Evolutionary conservation across 2,888 invertebrate species (phyloP), one percentile per base, ranked within the genome.

Genomic region (Temnothorax unifasciatus): DNA sequence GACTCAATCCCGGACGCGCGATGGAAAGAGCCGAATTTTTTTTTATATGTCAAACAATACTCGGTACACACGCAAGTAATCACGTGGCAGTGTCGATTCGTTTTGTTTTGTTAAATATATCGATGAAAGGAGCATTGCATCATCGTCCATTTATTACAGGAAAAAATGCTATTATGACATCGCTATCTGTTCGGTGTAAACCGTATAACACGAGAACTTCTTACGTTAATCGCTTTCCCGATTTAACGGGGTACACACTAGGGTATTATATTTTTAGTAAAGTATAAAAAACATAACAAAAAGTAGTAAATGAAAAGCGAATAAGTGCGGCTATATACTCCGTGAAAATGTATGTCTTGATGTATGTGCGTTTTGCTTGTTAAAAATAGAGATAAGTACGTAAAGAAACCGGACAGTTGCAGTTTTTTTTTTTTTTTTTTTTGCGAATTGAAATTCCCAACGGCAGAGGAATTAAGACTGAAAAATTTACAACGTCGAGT

Each of bases 1-100:
- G 57, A 79, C 8, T 41, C 34, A 71, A 71, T 79, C 79, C 25
- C 18, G 47, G 38, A 47, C 54, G 34, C 13, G 18, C 44, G 5
- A 15, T 18, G 34, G 15, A 29, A 61, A 34, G 15, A 15, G 3
- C 6, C 9, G 50, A 38, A 54, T 38, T 74, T 63, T 38, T 54
- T 57, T 63, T 44, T 0, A 47, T 13, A 15, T 18, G 57, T 21
- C 52, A 38, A 52, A 38, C 21, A 18, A 63, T 21, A 38, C 18
- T 76, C 25, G 4, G 41, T 5, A 11, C 29, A 18, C n/a, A 6
- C 29, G 11, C n/a, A 6, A 29, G 25, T 8, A 29, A 21, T 52
- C 29, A 8, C 25, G 5, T n/a, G 38, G 13, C 4, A 18, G 15
- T 29, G n/a, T 0, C n/a, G 13, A 21, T 25, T 52, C 1, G 5